Percentiles rank a stretch among this genome's conserved stretches.
Evolutionary conservation across 2,888 invertebrate genomes (phyloP).

Genomic region (Ochropleura leucogaster): DNA sequence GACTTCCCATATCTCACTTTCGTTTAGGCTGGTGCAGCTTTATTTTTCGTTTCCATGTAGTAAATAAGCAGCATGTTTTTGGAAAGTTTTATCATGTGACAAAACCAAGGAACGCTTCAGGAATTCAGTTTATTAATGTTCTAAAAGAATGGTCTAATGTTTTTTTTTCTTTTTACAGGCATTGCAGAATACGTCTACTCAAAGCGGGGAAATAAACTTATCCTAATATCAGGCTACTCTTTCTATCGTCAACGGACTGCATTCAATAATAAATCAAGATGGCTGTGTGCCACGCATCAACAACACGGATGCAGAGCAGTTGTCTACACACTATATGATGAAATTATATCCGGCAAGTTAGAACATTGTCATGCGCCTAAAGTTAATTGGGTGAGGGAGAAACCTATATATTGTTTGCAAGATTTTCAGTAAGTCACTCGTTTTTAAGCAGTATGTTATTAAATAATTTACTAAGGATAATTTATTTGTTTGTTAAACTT

Average conservation of each 20-base stretch:
- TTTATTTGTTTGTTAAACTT: no score
- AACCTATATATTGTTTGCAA: not conserved
- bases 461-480: no score
- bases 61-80: not conserved
- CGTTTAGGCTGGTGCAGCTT: no score
- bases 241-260: conserved; percentile 34
- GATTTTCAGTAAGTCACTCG: no score
- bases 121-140: no score
- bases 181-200: conserved; percentile 34
- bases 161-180: not conserved
- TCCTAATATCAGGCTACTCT: conserved; percentile 29
- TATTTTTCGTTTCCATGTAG: no score
- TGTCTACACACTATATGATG: conserved; percentile 22
- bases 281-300: conserved; percentile 41
- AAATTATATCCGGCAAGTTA: conserved; percentile 26
- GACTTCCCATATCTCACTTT: no score
- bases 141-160: not conserved
- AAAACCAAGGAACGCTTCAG: no score
- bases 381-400: conserved; percentile 30
- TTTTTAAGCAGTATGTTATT: no score
- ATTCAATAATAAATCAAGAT: conserved; percentile 14
- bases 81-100: no score
- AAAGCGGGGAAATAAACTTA: conserved; percentile 26
- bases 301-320: conserved; percentile 28
- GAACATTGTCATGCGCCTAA: conserved; percentile 24